Conservation (phyloP, 2,797 vertebrate genomes). For the Rhinogobio ventralis region DNA sequence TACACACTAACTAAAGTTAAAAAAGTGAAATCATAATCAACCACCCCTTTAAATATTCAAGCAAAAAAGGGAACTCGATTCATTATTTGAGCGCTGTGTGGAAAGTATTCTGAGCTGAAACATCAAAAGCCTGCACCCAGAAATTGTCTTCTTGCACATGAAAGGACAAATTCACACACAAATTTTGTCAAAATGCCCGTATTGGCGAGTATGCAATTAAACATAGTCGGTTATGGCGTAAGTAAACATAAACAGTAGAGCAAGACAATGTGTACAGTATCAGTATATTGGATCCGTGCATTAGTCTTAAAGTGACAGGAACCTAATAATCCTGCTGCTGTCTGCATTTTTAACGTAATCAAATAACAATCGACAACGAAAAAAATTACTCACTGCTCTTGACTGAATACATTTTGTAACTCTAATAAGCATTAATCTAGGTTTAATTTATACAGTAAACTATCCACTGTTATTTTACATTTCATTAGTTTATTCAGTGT, state of each 20-base stretch:
- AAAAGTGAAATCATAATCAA: no score
- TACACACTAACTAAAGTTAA: no score
- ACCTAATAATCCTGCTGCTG: not conserved
- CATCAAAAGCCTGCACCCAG: not conserved
- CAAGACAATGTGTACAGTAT: not conserved
- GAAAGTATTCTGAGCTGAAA: not conserved
- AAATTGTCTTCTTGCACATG: not conserved
- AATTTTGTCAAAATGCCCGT: not conserved
- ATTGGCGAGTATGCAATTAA: not conserved
- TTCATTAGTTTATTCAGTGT: no score
- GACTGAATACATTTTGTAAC: no score
- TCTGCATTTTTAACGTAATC: not conserved
- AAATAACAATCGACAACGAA: no score
- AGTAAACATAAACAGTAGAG: not conserved
- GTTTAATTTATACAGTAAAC: no score
- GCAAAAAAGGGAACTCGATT: not conserved
- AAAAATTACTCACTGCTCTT: no score
- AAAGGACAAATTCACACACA: not conserved
- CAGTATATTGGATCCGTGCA: not conserved
- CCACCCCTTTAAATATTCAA: not conserved
- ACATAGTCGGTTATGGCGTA: not conserved
- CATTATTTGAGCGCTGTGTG: not conserved
- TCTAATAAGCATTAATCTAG: no score
- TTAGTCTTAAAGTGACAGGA: not conserved
- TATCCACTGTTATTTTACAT: no score